Evolutionary conservation across 2,888 invertebrate genomes (phyloP).

Genomic region (Catonia carolina): DNA sequence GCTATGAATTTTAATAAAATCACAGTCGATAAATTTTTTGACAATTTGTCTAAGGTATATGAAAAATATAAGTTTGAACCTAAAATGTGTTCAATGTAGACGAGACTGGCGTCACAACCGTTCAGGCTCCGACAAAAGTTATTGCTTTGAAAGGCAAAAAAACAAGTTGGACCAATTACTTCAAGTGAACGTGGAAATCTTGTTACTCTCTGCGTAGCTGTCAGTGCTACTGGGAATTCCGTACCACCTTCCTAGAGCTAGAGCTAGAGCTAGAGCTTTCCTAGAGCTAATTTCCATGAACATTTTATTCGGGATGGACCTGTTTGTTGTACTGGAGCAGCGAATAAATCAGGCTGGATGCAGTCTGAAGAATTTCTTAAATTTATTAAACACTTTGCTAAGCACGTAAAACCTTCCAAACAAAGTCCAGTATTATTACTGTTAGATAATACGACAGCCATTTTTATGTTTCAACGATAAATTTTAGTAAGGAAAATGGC

Average conservation of each 20-base stretch:
- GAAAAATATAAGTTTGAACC: no score
- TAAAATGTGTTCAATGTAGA: no score
- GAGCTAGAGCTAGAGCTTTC: conserved; percentile 38
- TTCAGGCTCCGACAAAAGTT: no score
- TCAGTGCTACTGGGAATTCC: conserved; percentile 31
- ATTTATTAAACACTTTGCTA: conserved; percentile 1
- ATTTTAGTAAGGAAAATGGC: conserved; percentile 10
- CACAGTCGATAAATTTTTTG: no score
- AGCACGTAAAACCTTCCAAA: not conserved
- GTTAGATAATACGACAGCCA: conserved; percentile 3
- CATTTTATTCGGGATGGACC: conserved; percentile 35
- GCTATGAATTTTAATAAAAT: no score
- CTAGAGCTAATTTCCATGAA: conserved; percentile 33
- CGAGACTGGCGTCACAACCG: no score
- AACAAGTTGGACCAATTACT: conserved; percentile 4
- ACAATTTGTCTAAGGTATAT: no score
- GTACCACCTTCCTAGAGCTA: no score
- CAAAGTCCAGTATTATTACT: not conserved
- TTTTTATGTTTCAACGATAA: not conserved
- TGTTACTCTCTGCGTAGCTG: conserved; percentile 30
- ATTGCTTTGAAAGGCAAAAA: conserved; percentile 5
- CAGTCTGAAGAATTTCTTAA: not conserved
- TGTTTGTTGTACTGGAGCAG: conserved; percentile 37
- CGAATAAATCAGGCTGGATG: conserved; percentile 39
- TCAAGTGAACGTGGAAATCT: conserved; percentile 20